Percentiles rank a stretch among this genome's conserved stretches.
phyloP scores from a whole-genome alignment of 1,140 invertebrate genomes.

The Penaeus vannamei region DNA sequence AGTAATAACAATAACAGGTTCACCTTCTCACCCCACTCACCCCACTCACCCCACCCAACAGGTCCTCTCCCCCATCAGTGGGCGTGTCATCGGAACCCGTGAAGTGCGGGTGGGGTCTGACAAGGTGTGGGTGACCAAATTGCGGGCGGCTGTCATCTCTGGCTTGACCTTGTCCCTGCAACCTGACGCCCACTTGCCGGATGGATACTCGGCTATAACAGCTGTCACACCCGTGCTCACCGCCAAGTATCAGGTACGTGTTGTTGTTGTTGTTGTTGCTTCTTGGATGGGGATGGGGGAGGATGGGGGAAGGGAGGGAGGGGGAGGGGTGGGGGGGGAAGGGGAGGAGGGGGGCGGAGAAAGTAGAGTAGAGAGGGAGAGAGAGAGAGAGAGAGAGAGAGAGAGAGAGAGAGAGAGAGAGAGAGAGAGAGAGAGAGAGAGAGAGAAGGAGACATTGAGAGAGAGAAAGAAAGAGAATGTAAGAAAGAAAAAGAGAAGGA shows the following conservation, averaged over 20 bases:
- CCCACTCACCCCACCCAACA: constrained; percentile 69
- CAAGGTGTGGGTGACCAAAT: constrained; percentile 85
- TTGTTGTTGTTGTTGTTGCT: neutral
- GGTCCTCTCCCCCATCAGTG: constrained; percentile 92
- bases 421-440: too few species aligned
- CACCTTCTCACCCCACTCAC: neutral
- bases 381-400: too few species aligned
- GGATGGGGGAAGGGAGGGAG: neutral
- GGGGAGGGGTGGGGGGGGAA: neutral
- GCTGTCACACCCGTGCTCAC: constrained; percentile 88
- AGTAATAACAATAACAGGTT: too few species aligned
- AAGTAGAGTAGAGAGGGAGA: too few species aligned
- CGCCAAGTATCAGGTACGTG: constrained; percentile 90
- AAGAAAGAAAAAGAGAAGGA: too few species aligned
- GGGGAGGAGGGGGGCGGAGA: too few species aligned
- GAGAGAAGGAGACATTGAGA: too few species aligned
- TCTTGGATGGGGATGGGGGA: neutral
- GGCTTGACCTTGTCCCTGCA: constrained; percentile 91
- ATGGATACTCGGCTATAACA: constrained; percentile 91
- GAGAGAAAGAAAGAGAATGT: too few species aligned
- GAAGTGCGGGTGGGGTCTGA: constrained; percentile 93
- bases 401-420: too few species aligned
- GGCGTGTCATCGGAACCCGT: constrained; percentile 89
- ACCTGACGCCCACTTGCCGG: constrained; percentile 82
- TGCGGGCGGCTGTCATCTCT: constrained; percentile 90